Percentiles rank a stretch among this genome's conserved stretches.
These are phyloP conservation scores for Paramormyrops hopkinsi DNA, from an alignment of 2,797 vertebrate species.

Conservation along the genomic window DNA sequence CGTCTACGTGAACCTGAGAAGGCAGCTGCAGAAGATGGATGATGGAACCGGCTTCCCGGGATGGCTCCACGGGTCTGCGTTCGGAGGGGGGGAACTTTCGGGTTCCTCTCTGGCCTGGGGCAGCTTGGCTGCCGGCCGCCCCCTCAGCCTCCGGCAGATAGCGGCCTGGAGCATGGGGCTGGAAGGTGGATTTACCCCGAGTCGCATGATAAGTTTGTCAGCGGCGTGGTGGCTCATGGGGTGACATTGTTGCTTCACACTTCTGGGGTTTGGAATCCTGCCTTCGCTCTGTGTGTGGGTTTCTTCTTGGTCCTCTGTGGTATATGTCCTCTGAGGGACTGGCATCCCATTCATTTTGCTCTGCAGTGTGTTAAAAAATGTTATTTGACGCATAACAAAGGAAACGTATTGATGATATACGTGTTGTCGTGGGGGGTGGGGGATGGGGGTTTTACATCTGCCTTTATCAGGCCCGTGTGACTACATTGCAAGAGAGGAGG, in stretches of 20 bases:
- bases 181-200: background rate
- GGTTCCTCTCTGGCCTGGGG: background rate
- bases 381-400: background rate
- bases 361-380: background rate
- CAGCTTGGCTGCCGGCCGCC: background rate
- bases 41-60: background rate
- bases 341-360: background rate
- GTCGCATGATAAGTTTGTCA: background rate
- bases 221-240: background rate
- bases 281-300: background rate
- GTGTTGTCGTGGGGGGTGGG: background rate
- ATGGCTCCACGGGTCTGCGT: background rate
- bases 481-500: background rate
- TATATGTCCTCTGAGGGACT: background rate
- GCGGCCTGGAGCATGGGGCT: background rate
- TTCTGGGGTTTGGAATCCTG: background rate
- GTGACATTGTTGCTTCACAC: background rate
- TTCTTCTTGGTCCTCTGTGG: background rate
- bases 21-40: background rate
- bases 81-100: background rate
- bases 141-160: background rate
- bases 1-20: background rate
- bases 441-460: background rate
- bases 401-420: background rate
- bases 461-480: background rate